phyloP scores from a whole-genome alignment of 1,140 invertebrate species.

The Heliconius congener region DNA sequence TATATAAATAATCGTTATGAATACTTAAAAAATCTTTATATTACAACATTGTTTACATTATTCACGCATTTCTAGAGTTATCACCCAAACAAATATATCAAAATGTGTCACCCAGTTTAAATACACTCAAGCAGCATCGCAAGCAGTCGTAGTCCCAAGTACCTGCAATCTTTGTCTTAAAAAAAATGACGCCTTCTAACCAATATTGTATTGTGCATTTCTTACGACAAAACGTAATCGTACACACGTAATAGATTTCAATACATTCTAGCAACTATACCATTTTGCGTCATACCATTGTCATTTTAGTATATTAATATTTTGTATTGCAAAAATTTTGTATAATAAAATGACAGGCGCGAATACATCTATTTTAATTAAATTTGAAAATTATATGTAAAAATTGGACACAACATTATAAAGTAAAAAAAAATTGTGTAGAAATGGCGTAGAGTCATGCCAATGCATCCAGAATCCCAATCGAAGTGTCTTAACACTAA shows the following conservation, averaged over 20 bases:
- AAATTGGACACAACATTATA: neutral
- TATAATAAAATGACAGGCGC: neutral
- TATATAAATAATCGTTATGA: no score
- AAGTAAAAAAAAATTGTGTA: no score
- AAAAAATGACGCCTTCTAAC: neutral
- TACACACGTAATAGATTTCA: neutral
- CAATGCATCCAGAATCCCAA: no score
- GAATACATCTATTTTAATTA: neutral
- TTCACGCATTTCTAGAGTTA: neutral
- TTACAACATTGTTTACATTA: neutral
- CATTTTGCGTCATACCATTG: neutral
- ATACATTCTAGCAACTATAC: neutral
- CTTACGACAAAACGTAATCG: neutral
- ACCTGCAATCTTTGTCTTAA: slow-evolving; percentile 2
- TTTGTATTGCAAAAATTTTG: neutral
- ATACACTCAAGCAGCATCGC: neutral
- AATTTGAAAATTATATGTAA: neutral
- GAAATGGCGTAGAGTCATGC: no score
- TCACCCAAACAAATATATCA: slow-evolving; percentile 5
- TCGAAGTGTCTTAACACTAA: no score
- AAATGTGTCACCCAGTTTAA: neutral
- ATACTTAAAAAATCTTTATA: no score
- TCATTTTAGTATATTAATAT: neutral
- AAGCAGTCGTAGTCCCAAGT: neutral
- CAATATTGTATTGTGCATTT: neutral